These are phyloP conservation scores for Tachina lurida DNA, from an alignment of 2,888 invertebrate genomes.

Conservation along the genomic window DNA sequence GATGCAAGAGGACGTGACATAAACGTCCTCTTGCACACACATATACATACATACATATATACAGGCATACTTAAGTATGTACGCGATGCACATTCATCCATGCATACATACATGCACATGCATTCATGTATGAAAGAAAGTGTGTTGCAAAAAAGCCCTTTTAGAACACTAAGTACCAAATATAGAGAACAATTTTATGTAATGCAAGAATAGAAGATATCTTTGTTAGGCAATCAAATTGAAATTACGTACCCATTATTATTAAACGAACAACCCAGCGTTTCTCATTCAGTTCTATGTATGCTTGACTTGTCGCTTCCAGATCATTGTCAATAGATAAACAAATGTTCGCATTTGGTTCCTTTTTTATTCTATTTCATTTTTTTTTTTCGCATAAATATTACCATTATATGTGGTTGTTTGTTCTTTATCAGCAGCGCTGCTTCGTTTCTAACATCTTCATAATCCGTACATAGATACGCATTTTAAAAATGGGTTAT, in stretches of 20 bases:
- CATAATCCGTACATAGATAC: constrained; percentile 15
- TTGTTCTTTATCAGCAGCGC: constrained; percentile 33
- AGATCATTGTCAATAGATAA: constrained; percentile 69
- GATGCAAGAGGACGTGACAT: constrained; percentile 50
- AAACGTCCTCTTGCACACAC: constrained; percentile 22
- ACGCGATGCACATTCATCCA: neutral
- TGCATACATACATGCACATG: neutral
- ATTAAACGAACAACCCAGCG: constrained; percentile 20
- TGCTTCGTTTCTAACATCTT: constrained; percentile 37
- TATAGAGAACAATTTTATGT: constrained; percentile 34
- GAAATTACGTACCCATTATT: constrained; percentile 65
- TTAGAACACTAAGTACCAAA: constrained; percentile 36
- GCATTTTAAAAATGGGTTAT: constrained; percentile 7
- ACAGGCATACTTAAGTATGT: neutral
- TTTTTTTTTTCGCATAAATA: constrained; percentile 24
- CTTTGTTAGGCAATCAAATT: constrained; percentile 66
- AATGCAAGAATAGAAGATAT: constrained; percentile 45
- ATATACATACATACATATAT: neutral
- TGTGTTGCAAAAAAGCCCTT: constrained; percentile 24
- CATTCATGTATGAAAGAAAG: neutral
- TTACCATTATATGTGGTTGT: constrained; percentile 30
- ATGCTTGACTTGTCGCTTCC: constrained; percentile 60
- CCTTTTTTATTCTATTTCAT: constrained; percentile 8
- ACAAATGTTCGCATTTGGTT: constrained; percentile 72
- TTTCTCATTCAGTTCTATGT: constrained; percentile 44